These are phyloP conservation scores for Taxidea taxus DNA, from an alignment of 2,113 vertebrate genomes.

Conservation along the genomic window DNA sequence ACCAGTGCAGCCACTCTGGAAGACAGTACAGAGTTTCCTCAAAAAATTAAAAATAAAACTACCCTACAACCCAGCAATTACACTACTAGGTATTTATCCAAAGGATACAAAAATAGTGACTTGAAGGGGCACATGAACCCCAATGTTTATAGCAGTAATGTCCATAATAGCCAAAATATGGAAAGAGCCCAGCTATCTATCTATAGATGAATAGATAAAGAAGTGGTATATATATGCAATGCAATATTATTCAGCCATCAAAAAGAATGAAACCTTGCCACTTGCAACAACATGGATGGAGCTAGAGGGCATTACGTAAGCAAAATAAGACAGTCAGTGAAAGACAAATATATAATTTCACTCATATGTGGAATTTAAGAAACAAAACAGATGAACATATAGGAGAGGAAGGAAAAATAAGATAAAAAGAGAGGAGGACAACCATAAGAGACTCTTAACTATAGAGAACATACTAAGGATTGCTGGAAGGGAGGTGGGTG, in stretches of 20 bases:
- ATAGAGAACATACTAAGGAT: background rate
- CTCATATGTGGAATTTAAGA: background rate
- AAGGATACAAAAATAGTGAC: background rate
- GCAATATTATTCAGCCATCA: too few relatives aligned
- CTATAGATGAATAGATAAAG: background rate
- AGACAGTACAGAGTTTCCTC: background rate
- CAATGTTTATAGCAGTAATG: background rate
- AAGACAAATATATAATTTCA: background rate
- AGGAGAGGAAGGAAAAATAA: background rate
- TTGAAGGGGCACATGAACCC: background rate
- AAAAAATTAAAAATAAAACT: background rate
- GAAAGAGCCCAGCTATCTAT: background rate
- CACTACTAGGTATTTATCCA: background rate
- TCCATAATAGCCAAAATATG: background rate
- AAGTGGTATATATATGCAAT: background rate
- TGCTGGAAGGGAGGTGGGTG: background rate
- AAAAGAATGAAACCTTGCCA: background rate
- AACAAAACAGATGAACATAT: background rate
- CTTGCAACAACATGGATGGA: background rate
- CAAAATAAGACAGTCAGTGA: background rate
- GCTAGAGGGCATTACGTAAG: background rate
- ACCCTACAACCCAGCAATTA: background rate
- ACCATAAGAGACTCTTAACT: background rate
- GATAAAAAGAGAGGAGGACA: background rate
- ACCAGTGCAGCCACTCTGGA: background rate